These are phyloP conservation scores for Pygoscelis adeliae DNA, from an alignment of 2,113 vertebrate species.

Conservation along the genomic window DNA sequence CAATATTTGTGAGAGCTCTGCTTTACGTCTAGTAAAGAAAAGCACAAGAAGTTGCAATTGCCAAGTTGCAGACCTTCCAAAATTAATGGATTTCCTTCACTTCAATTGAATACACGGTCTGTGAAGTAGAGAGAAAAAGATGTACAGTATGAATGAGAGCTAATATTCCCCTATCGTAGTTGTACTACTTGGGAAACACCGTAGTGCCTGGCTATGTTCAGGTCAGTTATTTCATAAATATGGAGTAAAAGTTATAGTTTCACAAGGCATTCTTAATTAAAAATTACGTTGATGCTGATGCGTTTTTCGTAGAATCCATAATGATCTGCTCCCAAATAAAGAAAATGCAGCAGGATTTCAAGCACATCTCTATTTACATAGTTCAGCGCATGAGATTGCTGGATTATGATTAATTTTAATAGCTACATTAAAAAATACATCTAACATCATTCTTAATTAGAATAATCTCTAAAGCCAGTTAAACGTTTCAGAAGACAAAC, in stretches of 20 bases:
- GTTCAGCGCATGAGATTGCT: constrained; percentile 75
- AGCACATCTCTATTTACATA: constrained; percentile 77
- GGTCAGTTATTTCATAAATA: constrained; percentile 37
- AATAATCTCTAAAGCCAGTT: constrained; percentile 91
- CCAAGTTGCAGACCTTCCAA: constrained; percentile 62
- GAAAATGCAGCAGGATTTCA: constrained; percentile 64
- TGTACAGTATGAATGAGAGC: constrained; percentile 21
- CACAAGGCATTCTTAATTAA: constrained; percentile 35
- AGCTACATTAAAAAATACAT: constrained; percentile 85
- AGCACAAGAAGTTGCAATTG: constrained; percentile 62
- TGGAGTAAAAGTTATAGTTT: constrained; percentile 38
- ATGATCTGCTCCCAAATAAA: constrained; percentile 55
- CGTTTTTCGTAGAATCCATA: constrained; percentile 7
- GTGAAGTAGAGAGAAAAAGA: constrained; percentile 12
- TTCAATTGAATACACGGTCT: background rate
- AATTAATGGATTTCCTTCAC: constrained; percentile 61
- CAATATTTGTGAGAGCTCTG: constrained; percentile 64
- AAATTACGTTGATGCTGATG: constrained; percentile 30
- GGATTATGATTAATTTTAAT: constrained; percentile 85
- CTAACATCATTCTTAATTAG: constrained; percentile 84
- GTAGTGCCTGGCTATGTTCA: background rate
- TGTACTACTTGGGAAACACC: background rate
- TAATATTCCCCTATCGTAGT: background rate
- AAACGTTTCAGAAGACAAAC: constrained; percentile 93
- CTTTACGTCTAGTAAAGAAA: constrained; percentile 50